A percentile compares a stretch with the other conserved stretches of the same genome.
These are phyloP conservation scores for Zelleria hepariella DNA, from an alignment of 2,888 invertebrate species.

Conservation along the genomic window DNA sequence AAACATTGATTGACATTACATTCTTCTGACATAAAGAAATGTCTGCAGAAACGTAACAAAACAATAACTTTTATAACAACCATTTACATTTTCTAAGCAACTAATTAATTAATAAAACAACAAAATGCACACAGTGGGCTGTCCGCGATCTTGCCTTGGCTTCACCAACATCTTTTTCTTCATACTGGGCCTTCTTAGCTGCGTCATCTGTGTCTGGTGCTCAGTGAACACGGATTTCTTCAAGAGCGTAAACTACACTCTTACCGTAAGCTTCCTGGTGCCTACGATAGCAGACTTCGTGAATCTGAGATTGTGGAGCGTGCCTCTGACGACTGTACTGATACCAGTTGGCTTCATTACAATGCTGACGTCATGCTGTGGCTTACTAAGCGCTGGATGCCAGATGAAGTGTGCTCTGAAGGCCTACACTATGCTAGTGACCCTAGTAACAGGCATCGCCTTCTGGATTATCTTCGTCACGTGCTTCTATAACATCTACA, in stretches of 20 bases:
- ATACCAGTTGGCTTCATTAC: slow-evolving; percentile 36
- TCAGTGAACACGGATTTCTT: slow-evolving; percentile 50
- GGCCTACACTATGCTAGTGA: slow-evolving; percentile 47
- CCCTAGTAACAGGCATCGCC: slow-evolving; percentile 28
- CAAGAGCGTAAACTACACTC: slow-evolving; percentile 47
- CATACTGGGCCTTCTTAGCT: slow-evolving; percentile 31
- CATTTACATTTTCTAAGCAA: slow-evolving; percentile 4
- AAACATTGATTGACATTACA: too few species aligned
- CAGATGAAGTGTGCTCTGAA: slow-evolving; percentile 52
- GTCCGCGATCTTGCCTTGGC: slow-evolving; percentile 57
- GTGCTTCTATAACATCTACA: slow-evolving; percentile 48
- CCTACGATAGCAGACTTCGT: slow-evolving; percentile 40
- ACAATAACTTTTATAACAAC: background rate
- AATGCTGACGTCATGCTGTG: slow-evolving; percentile 55
- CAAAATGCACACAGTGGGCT: slow-evolving; percentile 51
- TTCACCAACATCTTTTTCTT: slow-evolving; percentile 52
- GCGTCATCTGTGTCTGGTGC: slow-evolving; percentile 51
- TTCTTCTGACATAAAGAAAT: background rate
- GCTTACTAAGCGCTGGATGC: slow-evolving; percentile 53
- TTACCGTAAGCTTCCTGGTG: slow-evolving; percentile 46
- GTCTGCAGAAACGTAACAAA: background rate
- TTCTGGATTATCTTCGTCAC: slow-evolving; percentile 52
- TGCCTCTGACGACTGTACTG: slow-evolving; percentile 42
- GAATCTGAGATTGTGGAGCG: slow-evolving; percentile 45
- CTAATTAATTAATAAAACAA: slow-evolving; percentile 2